Conservation (phyloP, 37 sponge, comb jelly and placozoan species). For the Hexactinellida sp. region DNA sequence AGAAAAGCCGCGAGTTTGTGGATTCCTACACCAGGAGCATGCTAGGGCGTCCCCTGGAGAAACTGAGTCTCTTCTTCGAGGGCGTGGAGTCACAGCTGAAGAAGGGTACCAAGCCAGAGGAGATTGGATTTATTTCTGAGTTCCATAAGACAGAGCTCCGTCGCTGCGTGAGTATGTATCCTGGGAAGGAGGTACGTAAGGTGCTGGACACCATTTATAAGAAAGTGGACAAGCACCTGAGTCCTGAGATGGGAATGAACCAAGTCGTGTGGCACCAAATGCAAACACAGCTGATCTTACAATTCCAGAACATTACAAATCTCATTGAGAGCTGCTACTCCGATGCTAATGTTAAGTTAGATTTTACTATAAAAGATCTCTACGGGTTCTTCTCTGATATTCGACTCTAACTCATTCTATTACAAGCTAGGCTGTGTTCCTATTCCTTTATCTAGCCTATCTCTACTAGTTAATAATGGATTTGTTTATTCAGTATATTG, state of each 20-base stretch:
- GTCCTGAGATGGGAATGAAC: constrained; percentile 49
- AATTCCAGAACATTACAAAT: constrained; percentile 36
- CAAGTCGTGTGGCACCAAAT: constrained; percentile 77
- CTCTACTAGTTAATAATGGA: too few species aligned
- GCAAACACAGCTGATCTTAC: constrained; percentile 70
- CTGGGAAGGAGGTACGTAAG: constrained; percentile 72
- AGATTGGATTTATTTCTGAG: constrained; percentile 67
- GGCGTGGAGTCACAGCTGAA: constrained; percentile 60
- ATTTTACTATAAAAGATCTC: constrained; percentile 55
- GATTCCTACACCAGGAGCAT: constrained; percentile 41
- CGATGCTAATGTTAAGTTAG: constrained; percentile 57
- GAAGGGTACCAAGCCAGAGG: constrained; percentile 59
- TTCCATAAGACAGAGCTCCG: constrained; percentile 52
- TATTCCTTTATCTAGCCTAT: too few species aligned
- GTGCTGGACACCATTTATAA: constrained; percentile 72
- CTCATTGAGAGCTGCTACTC: constrained; percentile 71
- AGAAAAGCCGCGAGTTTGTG: constrained; percentile 36
- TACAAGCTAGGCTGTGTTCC: too few species aligned
- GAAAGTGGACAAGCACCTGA: constrained; percentile 73
- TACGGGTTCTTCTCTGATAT: constrained; percentile 42
- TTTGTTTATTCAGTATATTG: too few species aligned
- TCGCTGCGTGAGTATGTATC: constrained; percentile 65
- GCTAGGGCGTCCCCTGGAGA: constrained; percentile 76
- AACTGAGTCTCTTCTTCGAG: constrained; percentile 85
- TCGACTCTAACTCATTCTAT: background rate